A percentile compares a stretch with the other conserved stretches of the same genome.
phyloP scores from a whole-genome alignment of 2,113 vertebrate genomes.

The Menura novaehollandiae region DNA sequence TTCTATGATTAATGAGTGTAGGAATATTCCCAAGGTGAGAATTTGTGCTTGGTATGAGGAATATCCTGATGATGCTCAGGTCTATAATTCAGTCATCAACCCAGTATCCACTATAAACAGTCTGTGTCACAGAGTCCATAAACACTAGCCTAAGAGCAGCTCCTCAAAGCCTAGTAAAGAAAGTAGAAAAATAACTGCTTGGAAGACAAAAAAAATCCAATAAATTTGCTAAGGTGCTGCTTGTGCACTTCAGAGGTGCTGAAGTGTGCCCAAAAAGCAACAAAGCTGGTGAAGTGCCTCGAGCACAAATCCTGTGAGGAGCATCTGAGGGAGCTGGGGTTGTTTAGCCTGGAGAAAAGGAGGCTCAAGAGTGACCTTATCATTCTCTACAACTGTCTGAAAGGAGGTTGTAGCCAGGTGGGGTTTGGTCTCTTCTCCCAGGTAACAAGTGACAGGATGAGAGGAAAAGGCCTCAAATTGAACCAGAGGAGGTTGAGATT shows the following conservation, averaged over 20 bases:
- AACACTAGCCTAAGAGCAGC: not conserved
- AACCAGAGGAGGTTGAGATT: not conserved
- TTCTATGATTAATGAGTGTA: not conserved
- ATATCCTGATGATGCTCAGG: not conserved
- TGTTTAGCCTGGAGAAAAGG: not conserved
- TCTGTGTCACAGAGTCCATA: not conserved
- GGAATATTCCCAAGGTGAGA: not conserved
- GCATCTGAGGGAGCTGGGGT: fast-evolving
- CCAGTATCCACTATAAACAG: not conserved
- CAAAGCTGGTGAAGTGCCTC: not conserved
- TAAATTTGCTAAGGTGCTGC: not conserved
- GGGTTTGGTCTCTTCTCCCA: not conserved
- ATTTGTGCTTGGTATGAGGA: not conserved
- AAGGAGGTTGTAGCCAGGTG: not conserved
- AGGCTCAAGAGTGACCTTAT: not conserved
- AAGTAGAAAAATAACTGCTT: not conserved
- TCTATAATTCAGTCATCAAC: not conserved
- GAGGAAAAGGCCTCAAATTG: not conserved
- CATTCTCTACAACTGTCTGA: not conserved
- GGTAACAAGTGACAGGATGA: not conserved
- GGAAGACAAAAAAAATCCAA: not conserved
- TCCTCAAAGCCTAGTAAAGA: not conserved
- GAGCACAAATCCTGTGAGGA: not conserved
- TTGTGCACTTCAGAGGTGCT: not conserved
- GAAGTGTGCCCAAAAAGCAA: not conserved